Base-by-base conservation (phyloP, 2,888 invertebrate genomes). In the Villa cingulata region DNA sequence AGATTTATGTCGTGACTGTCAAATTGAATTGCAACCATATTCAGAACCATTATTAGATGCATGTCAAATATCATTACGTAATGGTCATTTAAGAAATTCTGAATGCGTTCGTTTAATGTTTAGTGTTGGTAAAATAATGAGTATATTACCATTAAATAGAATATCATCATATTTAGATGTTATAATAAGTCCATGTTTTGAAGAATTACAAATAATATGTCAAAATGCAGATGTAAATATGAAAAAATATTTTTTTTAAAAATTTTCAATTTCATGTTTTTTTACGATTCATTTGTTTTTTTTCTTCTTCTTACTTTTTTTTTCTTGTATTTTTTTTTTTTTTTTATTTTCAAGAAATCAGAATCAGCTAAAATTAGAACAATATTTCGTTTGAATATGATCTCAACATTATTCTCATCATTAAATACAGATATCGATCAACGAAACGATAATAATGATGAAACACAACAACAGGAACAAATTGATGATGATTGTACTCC, bases 1-100 rank as follows among this genome's bases (percentile, higher is more conserved):
- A 63, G 91, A 91, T 60, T 76, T 95, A 37, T 82, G 87, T 32
- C 73, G 83, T 34, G 89, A 90, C 64, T 90, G 90, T 62, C 77
- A 80, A 57, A 65, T 77, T 43, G 80, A 81, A 62, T 75, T 94
- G 55, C 75, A 78, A 42, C 83, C 84, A 0, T 84, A 81, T 58
- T 86, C 86, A 0, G 79, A 80, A 20, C 81, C 83, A 49, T 78
- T 92, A 49, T 74, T 91, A 5, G 73, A 76, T 19, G 80, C 84
- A 2, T 80, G 85, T 45, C 78, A 78, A 66, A 75, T 77, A 52
- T 60, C 75, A 1, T 62, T 83, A 10, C 67, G 71, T 17, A 72
- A 71, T 37, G 75, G 77, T 1, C 66, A 71, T 27, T 70, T 80
- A 46, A 77, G 80, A 62, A 73, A 78, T 45, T 75, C 78, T 0